phyloP scores from a whole-genome alignment of 2,113 vertebrate species.

The Boleophthalmus pectinirostris region DNA sequence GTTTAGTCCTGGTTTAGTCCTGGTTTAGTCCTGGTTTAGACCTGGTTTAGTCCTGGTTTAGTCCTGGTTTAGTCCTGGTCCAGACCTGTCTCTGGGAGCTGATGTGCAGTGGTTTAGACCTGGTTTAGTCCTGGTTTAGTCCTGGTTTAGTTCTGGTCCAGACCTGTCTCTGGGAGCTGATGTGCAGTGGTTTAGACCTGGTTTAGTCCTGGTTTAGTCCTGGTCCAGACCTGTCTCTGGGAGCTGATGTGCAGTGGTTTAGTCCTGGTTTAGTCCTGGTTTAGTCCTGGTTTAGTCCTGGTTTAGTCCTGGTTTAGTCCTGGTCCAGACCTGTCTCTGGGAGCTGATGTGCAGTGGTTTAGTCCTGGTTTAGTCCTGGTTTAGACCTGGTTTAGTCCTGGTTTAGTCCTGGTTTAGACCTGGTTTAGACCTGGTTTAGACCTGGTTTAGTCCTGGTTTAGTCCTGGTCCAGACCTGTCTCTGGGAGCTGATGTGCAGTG shows the following conservation, averaged over 20 bases:
- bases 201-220: constrained; percentile 80
- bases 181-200: too few relatives aligned
- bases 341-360: constrained; percentile 81
- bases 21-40: constrained; percentile 69
- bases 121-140: too few relatives aligned
- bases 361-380: constrained; percentile 77
- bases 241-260: constrained; percentile 81
- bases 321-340: constrained; percentile 81
- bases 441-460: constrained; percentile 85
- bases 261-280: constrained; percentile 77
- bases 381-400: constrained; percentile 87
- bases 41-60: too few relatives aligned
- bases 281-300: too few relatives aligned
- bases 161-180: constrained; percentile 87
- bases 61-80: constrained; percentile 77
- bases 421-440: too few relatives aligned
- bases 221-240: constrained; percentile 81
- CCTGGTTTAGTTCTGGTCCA: constrained; percentile 74
- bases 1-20: too few relatives aligned
- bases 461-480: constrained; percentile 78
- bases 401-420: constrained; percentile 73
- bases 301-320: constrained; percentile 80
- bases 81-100: constrained; percentile 84
- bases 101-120: constrained; percentile 84
- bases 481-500: constrained; percentile 82